Base-by-base conservation (phyloP, 2,797 vertebrate genomes). In the Poecilia picta region DNA sequence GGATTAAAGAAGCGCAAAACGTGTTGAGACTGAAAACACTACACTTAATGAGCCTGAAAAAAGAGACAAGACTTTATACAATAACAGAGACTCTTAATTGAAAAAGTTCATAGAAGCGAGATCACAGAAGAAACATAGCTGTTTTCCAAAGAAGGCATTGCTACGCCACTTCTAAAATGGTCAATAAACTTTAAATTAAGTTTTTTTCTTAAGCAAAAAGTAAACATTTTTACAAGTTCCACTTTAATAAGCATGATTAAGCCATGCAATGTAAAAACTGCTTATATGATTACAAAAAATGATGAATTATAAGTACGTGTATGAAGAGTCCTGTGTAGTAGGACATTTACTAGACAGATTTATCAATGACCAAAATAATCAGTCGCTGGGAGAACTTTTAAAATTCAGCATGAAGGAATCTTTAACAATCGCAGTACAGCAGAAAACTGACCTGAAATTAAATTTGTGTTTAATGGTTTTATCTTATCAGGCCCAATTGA, bases 21-120 rank as follows among this genome's bases (percentile, higher is more conserved):
- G 4, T 53, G 73, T 77, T 82, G 83, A 83, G 82, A 87, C 86
- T 82, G 55, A 90, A 91, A 87, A 91, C 84, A 88, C 28, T 20
- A 8, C n/a, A 66, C 33, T 79, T 85, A 87, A 89, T 88, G 77
- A 92, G 62, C 66, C 75, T 76, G 46, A 78, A 73, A 71, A 78
- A 41, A 77, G 72, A 78, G 36, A 76, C 8, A 53, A 45, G 68
- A 59, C 68, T 74, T 85, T 81, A 66, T 51, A 80, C 88, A 94
- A 95, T 81, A 93, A 94, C 89, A 51, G 55, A 10, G 55, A 28
- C 13, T 28, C 36, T 36, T 55, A 41, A 74, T 51, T 16, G 0
- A 53, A 74, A 51, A 36, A 0, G 5, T 51, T 45, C 5, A 70
- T 16, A 45, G 25, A 43, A 71, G 68, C 12, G 28, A 8, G 5